Conservation (phyloP, 2,797 vertebrate genomes). For the Tamandua tetradactyla region DNA sequence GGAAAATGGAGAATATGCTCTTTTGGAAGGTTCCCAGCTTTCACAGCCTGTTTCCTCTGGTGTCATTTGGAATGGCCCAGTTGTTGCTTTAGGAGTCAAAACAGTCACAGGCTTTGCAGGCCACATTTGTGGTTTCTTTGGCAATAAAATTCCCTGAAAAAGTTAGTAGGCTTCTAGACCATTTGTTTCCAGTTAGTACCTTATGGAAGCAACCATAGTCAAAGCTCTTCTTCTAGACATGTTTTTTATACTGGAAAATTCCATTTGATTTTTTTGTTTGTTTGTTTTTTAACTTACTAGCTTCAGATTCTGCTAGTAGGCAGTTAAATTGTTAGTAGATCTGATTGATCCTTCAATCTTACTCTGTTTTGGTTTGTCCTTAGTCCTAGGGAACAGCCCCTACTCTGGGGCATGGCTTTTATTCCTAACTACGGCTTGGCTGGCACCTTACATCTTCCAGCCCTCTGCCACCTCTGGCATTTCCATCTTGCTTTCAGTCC, state of each 20-base stretch:
- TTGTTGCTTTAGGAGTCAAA: conserved; percentile 16
- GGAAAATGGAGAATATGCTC: neutral
- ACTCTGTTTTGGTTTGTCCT: neutral
- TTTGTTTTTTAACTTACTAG: neutral
- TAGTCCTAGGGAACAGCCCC: neutral
- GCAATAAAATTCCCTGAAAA: neutral
- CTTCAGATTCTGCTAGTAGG: neutral
- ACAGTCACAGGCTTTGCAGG: neutral
- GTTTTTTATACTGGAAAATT: neutral
- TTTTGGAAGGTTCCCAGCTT: neutral
- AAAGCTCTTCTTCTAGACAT: neutral
- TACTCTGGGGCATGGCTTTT: neutral
- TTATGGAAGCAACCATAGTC: neutral
- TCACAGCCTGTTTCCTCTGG: neutral
- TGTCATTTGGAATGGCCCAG: neutral
- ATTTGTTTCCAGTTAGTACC: neutral
- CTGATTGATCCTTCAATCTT: neutral
- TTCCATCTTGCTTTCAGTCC: neutral
- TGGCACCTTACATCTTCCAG: neutral
- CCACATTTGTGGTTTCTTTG: neutral
- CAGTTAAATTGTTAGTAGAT: neutral
- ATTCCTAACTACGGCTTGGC: neutral
- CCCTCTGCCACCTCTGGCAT: neutral
- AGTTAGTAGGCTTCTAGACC: neutral
- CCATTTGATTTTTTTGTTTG: no score